Evolutionary conservation across 2,113 vertebrate genomes (phyloP).

Genomic region (Ciconia boyciana): DNA sequence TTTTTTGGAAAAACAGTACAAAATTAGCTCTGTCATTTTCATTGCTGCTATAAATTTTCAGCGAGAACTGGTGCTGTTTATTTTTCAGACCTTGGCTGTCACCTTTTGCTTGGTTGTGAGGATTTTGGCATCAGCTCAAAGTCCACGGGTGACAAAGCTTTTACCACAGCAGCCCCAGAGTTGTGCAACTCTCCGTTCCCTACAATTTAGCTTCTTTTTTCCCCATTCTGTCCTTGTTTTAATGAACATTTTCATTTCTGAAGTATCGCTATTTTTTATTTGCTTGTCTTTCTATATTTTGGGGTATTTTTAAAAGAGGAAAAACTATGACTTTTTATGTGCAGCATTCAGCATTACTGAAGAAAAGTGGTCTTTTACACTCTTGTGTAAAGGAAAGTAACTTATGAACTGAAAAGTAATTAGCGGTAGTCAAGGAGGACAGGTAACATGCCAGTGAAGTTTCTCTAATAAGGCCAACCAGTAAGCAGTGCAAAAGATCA

Average conservation of each 20-base stretch:
- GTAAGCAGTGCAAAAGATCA: neutral
- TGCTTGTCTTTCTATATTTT: neutral
- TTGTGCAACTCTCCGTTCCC: neutral
- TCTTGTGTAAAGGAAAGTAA: neutral
- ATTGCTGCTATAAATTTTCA: neutral
- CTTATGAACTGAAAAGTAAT: neutral
- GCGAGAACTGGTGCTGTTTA: neutral
- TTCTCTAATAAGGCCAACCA: neutral
- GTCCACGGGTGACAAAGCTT: neutral
- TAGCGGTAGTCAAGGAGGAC: neutral
- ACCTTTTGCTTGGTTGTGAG: neutral
- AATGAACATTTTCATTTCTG: neutral
- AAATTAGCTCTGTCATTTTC: neutral
- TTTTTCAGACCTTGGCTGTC: neutral
- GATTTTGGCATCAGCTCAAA: neutral
- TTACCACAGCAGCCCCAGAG: neutral
- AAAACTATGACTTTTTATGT: fast-evolving
- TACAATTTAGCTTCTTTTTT: neutral
- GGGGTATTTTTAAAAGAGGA: neutral
- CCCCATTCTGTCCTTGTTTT: neutral
- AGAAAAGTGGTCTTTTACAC: neutral
- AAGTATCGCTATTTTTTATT: neutral
- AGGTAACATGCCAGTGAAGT: neutral
- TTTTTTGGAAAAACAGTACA: neutral
- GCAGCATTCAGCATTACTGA: neutral